Percentiles rank a stretch among this genome's conserved stretches.
phyloP scores from a whole-genome alignment of 2,113 vertebrate species.

The Melospiza georgiana region DNA sequence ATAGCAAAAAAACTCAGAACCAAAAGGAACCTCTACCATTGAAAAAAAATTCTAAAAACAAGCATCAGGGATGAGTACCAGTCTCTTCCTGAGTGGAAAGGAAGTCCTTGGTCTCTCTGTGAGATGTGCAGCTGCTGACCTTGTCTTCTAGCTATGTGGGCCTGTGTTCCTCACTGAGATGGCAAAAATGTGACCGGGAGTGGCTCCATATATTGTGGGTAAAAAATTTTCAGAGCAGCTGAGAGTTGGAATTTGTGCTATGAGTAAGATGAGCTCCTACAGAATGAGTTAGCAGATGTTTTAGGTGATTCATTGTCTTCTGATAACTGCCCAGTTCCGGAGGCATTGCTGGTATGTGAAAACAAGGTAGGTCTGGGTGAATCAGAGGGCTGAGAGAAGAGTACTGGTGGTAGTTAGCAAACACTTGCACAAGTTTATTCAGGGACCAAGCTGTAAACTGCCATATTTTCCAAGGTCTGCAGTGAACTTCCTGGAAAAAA shows the following conservation, averaged over 20 bases:
- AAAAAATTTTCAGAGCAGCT: not conserved
- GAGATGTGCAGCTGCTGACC: not conserved
- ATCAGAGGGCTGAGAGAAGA: not conserved
- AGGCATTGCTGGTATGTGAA: constrained; percentile 5
- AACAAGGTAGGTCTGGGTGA: constrained; percentile 28
- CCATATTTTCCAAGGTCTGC: not conserved
- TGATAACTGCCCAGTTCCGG: constrained; percentile 22
- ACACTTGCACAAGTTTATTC: not conserved
- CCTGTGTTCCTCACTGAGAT: not conserved
- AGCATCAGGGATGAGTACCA: not conserved
- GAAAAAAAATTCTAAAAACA: not conserved
- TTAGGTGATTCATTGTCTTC: constrained; percentile 45
- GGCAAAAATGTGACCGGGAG: not conserved
- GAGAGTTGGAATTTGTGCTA: constrained; percentile 1
- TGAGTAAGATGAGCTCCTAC: not conserved
- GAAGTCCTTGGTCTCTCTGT: not conserved
- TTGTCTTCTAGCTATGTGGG: not conserved
- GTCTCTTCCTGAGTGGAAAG: not conserved
- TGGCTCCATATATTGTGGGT: not conserved
- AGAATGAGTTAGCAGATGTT: constrained; percentile 29
- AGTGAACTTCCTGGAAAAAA: not conserved
- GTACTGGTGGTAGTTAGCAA: not conserved
- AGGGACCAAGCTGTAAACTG: not conserved
- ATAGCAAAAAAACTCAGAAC: not conserved
- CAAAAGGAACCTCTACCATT: not conserved